Percentiles rank a stretch among this genome's conserved stretches.
Evolutionary conservation across 2,888 invertebrate species (phyloP).

Genomic region (Malachius bipustulatus): DNA sequence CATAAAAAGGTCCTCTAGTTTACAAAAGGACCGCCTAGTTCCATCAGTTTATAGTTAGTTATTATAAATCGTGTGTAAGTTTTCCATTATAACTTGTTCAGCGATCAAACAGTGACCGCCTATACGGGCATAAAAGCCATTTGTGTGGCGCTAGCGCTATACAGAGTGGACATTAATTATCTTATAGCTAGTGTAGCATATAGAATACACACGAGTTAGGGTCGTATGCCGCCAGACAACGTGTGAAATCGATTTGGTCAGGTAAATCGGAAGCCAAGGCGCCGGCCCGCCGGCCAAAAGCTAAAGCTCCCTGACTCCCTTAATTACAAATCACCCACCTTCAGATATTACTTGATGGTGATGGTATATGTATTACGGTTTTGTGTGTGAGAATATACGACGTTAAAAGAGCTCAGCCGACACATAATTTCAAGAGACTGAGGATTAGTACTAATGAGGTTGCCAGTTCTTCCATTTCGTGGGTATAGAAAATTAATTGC

Average conservation of each 20-base stretch:
- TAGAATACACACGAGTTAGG: constrained; percentile 10
- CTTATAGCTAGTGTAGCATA: constrained; percentile 6
- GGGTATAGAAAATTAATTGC: too few species aligned
- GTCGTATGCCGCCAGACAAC: constrained; percentile 25
- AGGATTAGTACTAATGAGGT: too few species aligned
- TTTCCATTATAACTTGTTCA: constrained; percentile 3
- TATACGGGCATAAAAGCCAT: constrained; percentile 20
- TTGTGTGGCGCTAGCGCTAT: constrained; percentile 20
- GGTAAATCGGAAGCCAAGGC: constrained; percentile 32
- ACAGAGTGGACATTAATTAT: constrained; percentile 21
- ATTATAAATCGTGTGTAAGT: constrained; percentile 3
- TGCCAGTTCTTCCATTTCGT: too few species aligned
- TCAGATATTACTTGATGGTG: too few species aligned
- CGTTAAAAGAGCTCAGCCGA: too few species aligned
- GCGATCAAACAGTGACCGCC: constrained; percentile 6
- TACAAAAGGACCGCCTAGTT: too few species aligned
- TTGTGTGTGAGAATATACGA: too few species aligned
- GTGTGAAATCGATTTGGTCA: constrained; percentile 33
- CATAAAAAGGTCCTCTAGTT: too few species aligned
- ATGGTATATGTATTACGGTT: too few species aligned
- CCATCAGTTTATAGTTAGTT: too few species aligned
- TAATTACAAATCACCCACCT: constrained; percentile 28
- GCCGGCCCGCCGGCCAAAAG: constrained; percentile 31
- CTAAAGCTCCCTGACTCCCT: constrained; percentile 26
- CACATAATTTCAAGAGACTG: too few species aligned